Evolutionary conservation across 2,888 invertebrate genomes (phyloP), one percentile per base, ranked within the genome.

Genomic region (Colostygia pectinataria): DNA sequence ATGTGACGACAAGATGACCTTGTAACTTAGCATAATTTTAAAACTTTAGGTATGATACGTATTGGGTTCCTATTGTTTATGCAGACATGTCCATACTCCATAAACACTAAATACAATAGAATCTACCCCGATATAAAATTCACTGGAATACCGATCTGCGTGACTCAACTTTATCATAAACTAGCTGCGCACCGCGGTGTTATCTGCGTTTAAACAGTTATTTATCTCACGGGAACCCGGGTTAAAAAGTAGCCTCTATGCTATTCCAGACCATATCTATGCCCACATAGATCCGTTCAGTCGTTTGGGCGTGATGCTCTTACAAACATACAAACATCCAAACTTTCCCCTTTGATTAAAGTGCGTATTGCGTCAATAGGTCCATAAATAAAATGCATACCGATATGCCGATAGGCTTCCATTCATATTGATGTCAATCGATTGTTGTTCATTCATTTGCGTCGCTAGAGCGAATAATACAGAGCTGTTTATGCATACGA

Each of bases 341-440:
- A n/a, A n/a, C n/a, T n/a, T n/a, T n/a, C n/a, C n/a, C n/a, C n/a
- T n/a, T n/a, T n/a, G n/a, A n/a, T 58, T 55, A 44, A 58, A 55
- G 55, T 51, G 40, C 53, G 31, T 33, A 46, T 56, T 58, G 55
- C 58, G 61, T 61, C 55, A 60, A 44, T 50, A 55, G 50, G 41
- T 44, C 43, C 54, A 47, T 48, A 56, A 55, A 56, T 56, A 54
- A 53, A 55, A 49, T 47, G 48, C 47, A 52, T 39, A 46, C 48
- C 43, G 55, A 49, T 53, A 61, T 44, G 50, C 49, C 47, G 57
- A 25, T 49, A 46, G 49, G 45, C 33, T 42, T 53, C 50, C 39
- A 57, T 51, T 54, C 51, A 49, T 50, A 57, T 53, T 52, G 41
- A 56, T 53, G 47, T 58, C 53, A 55, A 58, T 58, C 50, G 51